Evolutionary conservation across 2,797 vertebrate genomes (phyloP).

Genomic region (Siniperca obscura): DNA sequence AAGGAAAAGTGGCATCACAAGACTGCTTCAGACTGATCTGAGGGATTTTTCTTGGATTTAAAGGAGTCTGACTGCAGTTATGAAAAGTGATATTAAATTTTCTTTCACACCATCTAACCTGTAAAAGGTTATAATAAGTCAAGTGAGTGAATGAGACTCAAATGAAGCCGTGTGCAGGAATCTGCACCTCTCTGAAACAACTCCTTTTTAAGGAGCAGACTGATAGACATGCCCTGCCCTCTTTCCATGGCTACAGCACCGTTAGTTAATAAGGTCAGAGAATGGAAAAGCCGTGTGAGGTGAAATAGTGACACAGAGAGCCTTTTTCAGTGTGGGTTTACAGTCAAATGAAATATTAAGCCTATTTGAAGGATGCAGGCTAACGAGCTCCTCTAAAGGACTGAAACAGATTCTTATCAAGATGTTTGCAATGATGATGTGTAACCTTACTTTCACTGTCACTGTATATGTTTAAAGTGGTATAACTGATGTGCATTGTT

Average conservation of each 20-base stretch:
- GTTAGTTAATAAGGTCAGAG: conserved; percentile 59
- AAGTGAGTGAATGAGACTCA: conserved; percentile 23
- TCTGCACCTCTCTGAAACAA: conserved; percentile 52
- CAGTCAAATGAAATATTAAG: conserved; percentile 52
- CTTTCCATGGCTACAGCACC: conserved; percentile 40
- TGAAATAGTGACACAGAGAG: conserved; percentile 33
- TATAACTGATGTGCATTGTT: conserved; percentile 17
- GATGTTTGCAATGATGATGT: background rate
- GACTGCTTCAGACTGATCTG: background rate
- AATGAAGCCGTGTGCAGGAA: conserved; percentile 42
- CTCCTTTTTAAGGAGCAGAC: conserved; percentile 75
- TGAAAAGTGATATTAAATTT: background rate
- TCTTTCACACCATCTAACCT: conserved; percentile 11
- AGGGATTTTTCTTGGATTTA: conserved; percentile 4
- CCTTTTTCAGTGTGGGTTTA: conserved; percentile 37
- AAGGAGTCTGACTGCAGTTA: conserved; percentile 1
- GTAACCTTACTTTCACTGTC: conserved; percentile 8
- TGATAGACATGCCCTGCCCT: conserved; percentile 14
- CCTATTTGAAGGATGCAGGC: conserved; percentile 10
- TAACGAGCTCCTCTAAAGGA: background rate
- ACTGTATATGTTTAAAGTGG: conserved; percentile 19
- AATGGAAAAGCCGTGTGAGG: conserved; percentile 63
- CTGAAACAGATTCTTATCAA: conserved; percentile 11
- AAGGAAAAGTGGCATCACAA: conserved; percentile 12
- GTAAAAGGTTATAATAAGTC: conserved; percentile 25